Base-by-base conservation (phyloP, 2,797 vertebrate species). In the Labeo calbasu region DNA sequence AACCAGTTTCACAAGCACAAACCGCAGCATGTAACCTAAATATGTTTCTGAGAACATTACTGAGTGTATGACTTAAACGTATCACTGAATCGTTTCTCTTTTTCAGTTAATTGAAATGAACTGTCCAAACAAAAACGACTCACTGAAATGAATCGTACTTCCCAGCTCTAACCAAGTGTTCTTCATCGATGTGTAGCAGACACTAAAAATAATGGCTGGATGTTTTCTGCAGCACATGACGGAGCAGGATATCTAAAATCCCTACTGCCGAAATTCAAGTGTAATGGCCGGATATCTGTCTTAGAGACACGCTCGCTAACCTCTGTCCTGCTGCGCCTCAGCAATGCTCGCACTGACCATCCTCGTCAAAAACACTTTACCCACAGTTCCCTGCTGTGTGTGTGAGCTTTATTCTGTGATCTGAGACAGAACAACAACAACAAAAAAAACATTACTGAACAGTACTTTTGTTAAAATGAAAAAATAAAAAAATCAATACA, bases 181-280 rank as follows among this genome's bases (percentile, higher is more conserved):
- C 61, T 50, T 79, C 12, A 51, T 10, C 4, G 77, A 79, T 53
- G 61, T 53, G 77, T 51, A 66, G n/a, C 59, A n/a, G 32, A 19
- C 48, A 69, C 21, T 79, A 25, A 55, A 53, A 81, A 59, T 12
- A 71, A 59, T 14, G 2, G 11, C 23, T 13, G 53, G 28, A 59
- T 46, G 6, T 25, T 32, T 46, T 55, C n/a, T 43, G 40, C 6
- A 14, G 23, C 40, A n/a, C 55, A 70, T 57, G 36, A 81, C 25
- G 51, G 51, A 25, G 32, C 51, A 70, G n/a, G 2, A 46, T 59
- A 9, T 72, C 53, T 46, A 7, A 59, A 28, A 59, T 48, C 17
- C 23, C 40, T 48, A 32, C n/a, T 13, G 53, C 40, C 0, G 8
- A 72, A 61, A 10, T 12, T 63, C 17, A 28, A 72, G 80, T 51